These are phyloP conservation scores for Oegoconia quadripuncta DNA, from an alignment of 2,888 invertebrate genomes.

Conservation along the genomic window DNA sequence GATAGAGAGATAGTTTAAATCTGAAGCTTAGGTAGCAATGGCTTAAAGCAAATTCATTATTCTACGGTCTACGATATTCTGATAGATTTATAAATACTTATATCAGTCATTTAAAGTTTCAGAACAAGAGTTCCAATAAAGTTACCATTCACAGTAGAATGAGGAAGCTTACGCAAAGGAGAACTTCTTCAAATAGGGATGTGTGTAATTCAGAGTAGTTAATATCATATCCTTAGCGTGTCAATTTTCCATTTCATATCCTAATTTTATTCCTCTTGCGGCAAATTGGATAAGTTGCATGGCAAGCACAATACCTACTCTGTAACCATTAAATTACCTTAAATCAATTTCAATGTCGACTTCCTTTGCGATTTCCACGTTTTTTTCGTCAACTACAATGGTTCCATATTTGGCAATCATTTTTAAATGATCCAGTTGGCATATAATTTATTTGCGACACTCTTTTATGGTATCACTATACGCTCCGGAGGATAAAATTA, in stretches of 20 bases:
- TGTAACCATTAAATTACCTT: constrained; percentile 42
- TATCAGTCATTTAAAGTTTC: too few relatives aligned
- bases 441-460: not conserved
- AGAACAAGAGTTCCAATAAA: too few relatives aligned
- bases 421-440: constrained; percentile 16
- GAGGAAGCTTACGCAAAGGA: too few relatives aligned
- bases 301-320: constrained; percentile 18
- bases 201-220: too few relatives aligned
- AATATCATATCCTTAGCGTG: not conserved
- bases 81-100: too few relatives aligned
- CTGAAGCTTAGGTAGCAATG: too few relatives aligned
- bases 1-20: too few relatives aligned
- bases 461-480: not conserved
- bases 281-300: constrained; percentile 50
- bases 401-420: constrained; percentile 67
- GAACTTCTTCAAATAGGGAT: too few relatives aligned
- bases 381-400: constrained; percentile 45
- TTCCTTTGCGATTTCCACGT: constrained; percentile 41
- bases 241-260: not conserved
- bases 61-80: too few relatives aligned
- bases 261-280: constrained; percentile 23
- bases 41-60: too few relatives aligned
- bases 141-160: too few relatives aligned
- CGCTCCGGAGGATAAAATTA: too few relatives aligned
- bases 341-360: constrained; percentile 42